A percentile compares a stretch with the other conserved stretches of the same genome.
Conservation (phyloP, 1,140 invertebrate genomes). For the Frieseomelitta varia region DNA sequence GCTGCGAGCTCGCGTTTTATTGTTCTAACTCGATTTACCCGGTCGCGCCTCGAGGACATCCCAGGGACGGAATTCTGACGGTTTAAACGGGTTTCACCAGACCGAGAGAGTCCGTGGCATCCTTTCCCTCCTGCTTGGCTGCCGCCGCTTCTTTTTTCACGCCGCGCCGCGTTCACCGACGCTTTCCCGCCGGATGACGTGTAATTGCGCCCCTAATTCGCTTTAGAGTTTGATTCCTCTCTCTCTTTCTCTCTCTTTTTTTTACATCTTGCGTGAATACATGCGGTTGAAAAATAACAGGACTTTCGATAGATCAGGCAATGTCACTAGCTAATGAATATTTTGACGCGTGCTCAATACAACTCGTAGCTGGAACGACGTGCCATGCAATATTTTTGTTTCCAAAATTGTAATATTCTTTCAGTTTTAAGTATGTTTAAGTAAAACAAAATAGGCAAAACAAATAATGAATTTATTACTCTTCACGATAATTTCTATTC, state of each 20-base stretch:
- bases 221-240: not conserved
- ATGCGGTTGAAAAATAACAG: too few species aligned
- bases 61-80: conserved; percentile 3
- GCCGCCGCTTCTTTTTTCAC: not conserved
- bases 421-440: too few species aligned
- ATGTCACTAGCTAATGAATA: too few species aligned
- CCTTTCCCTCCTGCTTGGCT: not conserved
- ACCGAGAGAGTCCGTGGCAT: not conserved
- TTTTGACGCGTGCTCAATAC: too few species aligned
- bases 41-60: not conserved
- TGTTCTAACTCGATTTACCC: conserved; percentile 38
- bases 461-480: too few species aligned
- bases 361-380: too few species aligned
- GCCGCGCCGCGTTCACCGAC: not conserved
- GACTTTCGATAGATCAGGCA: too few species aligned
- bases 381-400: too few species aligned
- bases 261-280: not conserved
- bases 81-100: conserved; percentile 1
- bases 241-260: not conserved
- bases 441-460: too few species aligned
- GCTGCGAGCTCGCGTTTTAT: conserved; percentile 30
- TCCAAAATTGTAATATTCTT: too few species aligned
- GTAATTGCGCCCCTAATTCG: not conserved
- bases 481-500: too few species aligned
- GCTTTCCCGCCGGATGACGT: not conserved